A percentile compares a stretch with the other conserved stretches of the same genome.
Evolutionary conservation across 2,888 invertebrate species (phyloP).

Genomic region (Mythimna ferrago): DNA sequence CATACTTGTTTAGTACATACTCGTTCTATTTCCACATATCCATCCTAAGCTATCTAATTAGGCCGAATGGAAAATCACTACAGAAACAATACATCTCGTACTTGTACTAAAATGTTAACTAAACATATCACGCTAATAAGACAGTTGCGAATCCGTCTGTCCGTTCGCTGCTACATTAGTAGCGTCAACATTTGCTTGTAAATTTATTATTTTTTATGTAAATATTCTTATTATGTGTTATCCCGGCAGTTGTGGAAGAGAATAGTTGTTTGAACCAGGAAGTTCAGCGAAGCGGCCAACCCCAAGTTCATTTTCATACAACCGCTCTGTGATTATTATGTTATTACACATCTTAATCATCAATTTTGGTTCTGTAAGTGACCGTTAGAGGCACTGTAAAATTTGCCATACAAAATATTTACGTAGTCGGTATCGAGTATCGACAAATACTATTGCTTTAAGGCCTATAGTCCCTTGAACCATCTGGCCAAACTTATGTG

Average conservation of each 20-base stretch:
- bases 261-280: background rate
- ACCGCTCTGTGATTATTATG: too few relatives aligned
- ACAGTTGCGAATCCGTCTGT: constrained; percentile 74
- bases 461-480: too few relatives aligned
- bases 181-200: constrained; percentile 74
- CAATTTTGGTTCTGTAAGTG: too few relatives aligned
- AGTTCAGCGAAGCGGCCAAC: background rate
- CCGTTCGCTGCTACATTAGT: constrained; percentile 71
- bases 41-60: constrained; percentile 51
- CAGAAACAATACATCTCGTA: constrained; percentile 78
- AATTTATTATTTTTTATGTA: constrained; percentile 78
- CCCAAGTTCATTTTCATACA: too few relatives aligned
- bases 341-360: too few relatives aligned
- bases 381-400: too few relatives aligned
- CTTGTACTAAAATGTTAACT: constrained; percentile 74
- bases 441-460: too few relatives aligned
- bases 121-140: constrained; percentile 81
- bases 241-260: constrained; percentile 32
- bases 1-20: too few relatives aligned
- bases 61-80: constrained; percentile 79
- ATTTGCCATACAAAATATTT: too few relatives aligned
- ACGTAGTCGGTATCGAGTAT: too few relatives aligned
- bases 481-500: too few relatives aligned
- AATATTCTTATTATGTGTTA: constrained; percentile 69
- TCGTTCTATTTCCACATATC: constrained; percentile 9